A percentile compares a stretch with the other conserved stretches of the same genome.
Conservation (phyloP, 2,888 invertebrate genomes). For the Crepidodera aurea region DNA sequence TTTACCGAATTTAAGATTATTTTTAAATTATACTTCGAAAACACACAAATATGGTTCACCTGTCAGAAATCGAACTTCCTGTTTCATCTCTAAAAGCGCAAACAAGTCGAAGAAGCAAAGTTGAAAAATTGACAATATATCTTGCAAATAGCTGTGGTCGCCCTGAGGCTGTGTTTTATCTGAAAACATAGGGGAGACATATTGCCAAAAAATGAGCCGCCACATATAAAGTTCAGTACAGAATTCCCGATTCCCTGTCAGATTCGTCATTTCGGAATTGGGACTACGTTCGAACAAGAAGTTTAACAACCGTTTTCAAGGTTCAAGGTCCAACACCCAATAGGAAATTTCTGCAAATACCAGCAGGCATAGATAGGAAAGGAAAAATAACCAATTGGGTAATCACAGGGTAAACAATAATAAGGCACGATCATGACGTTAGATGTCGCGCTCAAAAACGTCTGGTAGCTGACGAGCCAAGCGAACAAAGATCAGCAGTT, state of each 20-base stretch:
- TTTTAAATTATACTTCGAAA: neutral
- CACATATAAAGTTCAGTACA: conserved; percentile 29
- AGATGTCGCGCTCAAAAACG: no score
- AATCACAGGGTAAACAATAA: no score
- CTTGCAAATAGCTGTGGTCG: conserved; percentile 28
- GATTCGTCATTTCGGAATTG: conserved; percentile 23
- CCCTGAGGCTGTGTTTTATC: conserved; percentile 35
- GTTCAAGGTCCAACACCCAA: no score
- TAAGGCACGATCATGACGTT: no score
- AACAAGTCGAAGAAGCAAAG: conserved; percentile 20
- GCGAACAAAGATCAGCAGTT: no score
- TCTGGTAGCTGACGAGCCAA: no score
- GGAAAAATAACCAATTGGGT: no score
- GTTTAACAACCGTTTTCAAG: neutral
- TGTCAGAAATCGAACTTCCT: neutral
- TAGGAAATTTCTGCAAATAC: no score
- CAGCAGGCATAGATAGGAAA: no score
- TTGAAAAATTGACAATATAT: conserved; percentile 37
- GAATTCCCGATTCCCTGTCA: conserved; percentile 21
- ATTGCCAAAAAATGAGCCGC: conserved; percentile 36
- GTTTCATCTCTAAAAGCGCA: neutral
- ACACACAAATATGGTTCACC: neutral
- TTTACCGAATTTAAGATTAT: no score
- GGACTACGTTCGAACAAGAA: neutral
- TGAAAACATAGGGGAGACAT: conserved; percentile 36